These are phyloP conservation scores for Podargus strigoides DNA, from an alignment of 2,797 vertebrate species.

Conservation along the genomic window DNA sequence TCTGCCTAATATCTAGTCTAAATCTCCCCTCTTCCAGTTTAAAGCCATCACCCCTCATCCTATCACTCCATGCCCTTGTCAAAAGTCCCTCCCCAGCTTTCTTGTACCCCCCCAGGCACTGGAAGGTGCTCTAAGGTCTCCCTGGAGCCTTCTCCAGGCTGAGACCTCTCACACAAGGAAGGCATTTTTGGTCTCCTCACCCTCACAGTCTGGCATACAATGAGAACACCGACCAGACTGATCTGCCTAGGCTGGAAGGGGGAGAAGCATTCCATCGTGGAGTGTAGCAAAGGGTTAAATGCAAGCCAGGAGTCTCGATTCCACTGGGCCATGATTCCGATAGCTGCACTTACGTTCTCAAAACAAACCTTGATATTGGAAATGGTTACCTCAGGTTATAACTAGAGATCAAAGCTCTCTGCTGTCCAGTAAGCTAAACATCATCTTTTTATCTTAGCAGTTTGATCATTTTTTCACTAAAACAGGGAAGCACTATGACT, in stretches of 20 bases:
- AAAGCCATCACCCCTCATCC: no score
- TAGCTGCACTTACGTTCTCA: background rate
- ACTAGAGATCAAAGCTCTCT: background rate
- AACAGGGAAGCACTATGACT: background rate
- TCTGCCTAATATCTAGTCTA: no score
- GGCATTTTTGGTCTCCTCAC: background rate
- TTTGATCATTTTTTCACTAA: background rate
- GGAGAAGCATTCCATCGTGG: background rate
- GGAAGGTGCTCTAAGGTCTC: no score
- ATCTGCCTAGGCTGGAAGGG: no score
- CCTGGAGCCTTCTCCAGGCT: no score
- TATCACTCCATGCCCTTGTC: no score
- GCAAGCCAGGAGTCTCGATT: background rate
- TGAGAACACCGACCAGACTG: background rate
- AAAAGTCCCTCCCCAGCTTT: no score
- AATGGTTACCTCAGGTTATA: background rate
- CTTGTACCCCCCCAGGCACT: no score
- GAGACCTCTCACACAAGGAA: background rate
- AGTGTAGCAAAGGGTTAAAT: background rate
- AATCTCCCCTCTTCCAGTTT: no score
- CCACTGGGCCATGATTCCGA: background rate
- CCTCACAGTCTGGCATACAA: background rate
- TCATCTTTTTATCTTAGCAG: background rate
- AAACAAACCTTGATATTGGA: background rate
- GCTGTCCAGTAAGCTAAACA: background rate